Evolutionary conservation across 1,140 invertebrate genomes (phyloP).

Genomic region (Palaemon carinicauda): DNA sequence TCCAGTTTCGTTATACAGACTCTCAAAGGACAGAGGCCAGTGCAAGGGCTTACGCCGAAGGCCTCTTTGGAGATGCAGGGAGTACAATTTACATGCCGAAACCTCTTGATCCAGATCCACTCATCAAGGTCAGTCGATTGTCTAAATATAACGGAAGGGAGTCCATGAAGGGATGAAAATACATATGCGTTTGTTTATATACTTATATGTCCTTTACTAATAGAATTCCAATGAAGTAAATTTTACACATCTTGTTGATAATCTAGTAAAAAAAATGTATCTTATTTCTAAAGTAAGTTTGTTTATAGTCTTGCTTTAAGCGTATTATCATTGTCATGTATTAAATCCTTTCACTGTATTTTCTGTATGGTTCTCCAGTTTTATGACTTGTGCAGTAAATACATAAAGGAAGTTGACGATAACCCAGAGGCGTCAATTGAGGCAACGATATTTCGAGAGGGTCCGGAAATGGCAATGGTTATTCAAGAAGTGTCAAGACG

Average conservation of each 20-base stretch:
- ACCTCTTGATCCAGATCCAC: constrained; percentile 14
- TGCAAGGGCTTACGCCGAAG: constrained; percentile 4
- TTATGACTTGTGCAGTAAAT: constrained; percentile 14
- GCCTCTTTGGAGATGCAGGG: neutral
- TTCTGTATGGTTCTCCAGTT: neutral
- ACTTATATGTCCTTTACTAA: no score
- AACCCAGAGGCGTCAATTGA: constrained; percentile 23
- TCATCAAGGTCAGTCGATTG: neutral
- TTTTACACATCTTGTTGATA: no score
- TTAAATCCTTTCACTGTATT: neutral
- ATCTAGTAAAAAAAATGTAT: no score
- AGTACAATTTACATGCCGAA: neutral
- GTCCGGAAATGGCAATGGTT: neutral
- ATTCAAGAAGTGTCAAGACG: neutral
- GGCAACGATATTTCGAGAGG: neutral
- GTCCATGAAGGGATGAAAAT: no score
- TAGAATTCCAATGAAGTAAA: no score
- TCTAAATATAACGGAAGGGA: neutral
- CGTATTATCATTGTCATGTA: no score
- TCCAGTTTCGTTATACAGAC: constrained; percentile 28
- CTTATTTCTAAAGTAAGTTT: no score
- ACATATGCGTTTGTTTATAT: no score
- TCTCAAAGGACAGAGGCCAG: constrained; percentile 22
- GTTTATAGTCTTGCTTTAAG: no score
- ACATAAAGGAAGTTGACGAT: constrained; percentile 13